phyloP scores from a whole-genome alignment of 2,888 invertebrate species.

The Psylliodes chrysocephalus region DNA sequence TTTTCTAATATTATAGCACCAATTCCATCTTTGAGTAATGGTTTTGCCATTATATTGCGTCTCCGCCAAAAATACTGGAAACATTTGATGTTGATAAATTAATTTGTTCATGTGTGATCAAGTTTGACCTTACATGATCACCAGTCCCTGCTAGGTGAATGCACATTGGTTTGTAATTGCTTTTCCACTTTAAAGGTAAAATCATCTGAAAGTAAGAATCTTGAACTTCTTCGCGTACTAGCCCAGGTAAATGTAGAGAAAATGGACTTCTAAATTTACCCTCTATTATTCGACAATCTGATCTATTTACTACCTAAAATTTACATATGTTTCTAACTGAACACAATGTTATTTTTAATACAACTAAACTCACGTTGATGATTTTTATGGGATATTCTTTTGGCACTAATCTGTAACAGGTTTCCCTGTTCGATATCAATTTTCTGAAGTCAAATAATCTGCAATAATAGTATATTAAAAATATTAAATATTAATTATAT shows the following conservation, averaged over 20 bases:
- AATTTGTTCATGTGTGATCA: slow-evolving; percentile 5
- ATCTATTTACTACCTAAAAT: slow-evolving; percentile 76
- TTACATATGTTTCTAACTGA: too few species aligned
- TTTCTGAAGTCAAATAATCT: slow-evolving; percentile 93
- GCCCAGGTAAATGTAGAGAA: slow-evolving; percentile 82
- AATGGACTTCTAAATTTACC: slow-evolving; percentile 91
- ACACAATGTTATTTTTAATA: background rate
- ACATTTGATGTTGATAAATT: slow-evolving; percentile 33
- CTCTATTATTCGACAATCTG: slow-evolving; percentile 81
- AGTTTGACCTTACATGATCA: slow-evolving; percentile 81
- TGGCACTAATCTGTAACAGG: slow-evolving; percentile 84
- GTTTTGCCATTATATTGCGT: slow-evolving; percentile 89
- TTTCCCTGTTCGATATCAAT: slow-evolving; percentile 83
- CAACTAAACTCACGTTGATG: slow-evolving; percentile 74
- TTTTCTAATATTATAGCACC: slow-evolving; percentile 96
- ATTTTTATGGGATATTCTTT: slow-evolving; percentile 87
- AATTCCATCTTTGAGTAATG: slow-evolving; percentile 90
- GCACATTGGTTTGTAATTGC: slow-evolving; percentile 82
- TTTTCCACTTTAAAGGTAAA: slow-evolving; percentile 82
- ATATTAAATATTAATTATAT: too few species aligned
- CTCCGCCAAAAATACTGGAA: slow-evolving; percentile 90
- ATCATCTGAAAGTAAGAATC: slow-evolving; percentile 87
- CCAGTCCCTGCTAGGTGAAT: slow-evolving; percentile 97
- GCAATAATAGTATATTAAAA: slow-evolving; percentile 53
- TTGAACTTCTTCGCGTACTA: slow-evolving; percentile 85